A percentile compares a stretch with the other conserved stretches of the same genome.
Evolutionary conservation across 2,113 vertebrate genomes (phyloP).

Genomic region (Callorhinus ursinus): DNA sequence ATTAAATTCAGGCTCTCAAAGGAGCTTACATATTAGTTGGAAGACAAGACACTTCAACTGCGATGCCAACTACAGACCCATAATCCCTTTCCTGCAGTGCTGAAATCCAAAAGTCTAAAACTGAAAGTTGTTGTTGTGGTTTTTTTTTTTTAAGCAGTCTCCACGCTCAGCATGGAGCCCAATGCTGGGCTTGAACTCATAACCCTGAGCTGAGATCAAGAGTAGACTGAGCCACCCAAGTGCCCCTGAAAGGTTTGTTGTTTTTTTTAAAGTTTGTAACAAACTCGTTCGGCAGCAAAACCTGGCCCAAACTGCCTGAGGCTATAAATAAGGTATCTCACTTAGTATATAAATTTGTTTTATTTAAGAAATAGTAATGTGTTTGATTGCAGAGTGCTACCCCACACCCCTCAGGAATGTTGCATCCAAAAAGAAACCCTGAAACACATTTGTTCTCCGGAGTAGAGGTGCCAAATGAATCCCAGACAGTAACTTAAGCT

Average conservation of each 20-base stretch:
- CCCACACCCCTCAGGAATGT: background rate
- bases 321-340: background rate
- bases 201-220: background rate
- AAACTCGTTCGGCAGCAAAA: background rate
- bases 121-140: background rate
- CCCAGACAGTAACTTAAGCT: background rate
- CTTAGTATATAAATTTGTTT: background rate
- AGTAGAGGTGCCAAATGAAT: background rate
- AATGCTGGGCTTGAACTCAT: background rate
- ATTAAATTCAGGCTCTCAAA: background rate
- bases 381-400: background rate
- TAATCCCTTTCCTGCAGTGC: background rate
- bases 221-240: background rate
- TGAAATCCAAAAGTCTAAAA: conserved; percentile 15
- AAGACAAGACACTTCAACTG: conserved; percentile 22
- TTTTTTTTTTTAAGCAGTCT: background rate
- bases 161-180: background rate
- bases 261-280: background rate
- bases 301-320: background rate
- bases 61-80: background rate
- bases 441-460: background rate
- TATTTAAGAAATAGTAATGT: background rate
- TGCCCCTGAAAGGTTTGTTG: background rate
- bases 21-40: background rate
- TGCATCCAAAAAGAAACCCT: background rate